phyloP scores from a whole-genome alignment of 2,888 invertebrate species.

The Scotopteryx bipunctaria region DNA sequence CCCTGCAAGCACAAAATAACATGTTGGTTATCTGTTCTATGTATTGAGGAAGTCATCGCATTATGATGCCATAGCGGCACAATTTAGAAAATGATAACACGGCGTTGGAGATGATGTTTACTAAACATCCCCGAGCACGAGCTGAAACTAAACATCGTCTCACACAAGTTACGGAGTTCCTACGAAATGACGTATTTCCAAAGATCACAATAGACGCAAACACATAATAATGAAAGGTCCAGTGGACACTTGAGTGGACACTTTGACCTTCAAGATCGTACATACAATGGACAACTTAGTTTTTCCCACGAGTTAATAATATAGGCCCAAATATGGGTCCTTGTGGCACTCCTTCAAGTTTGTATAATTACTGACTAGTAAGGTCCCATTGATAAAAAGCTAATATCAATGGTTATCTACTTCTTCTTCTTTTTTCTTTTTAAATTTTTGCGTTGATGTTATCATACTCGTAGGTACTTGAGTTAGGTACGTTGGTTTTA shows the following conservation, averaged over 20 bases:
- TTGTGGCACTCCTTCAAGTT: background rate
- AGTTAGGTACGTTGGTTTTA: too few species aligned
- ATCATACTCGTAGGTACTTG: too few species aligned
- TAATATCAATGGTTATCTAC: too few species aligned
- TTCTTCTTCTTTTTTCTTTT: too few species aligned
- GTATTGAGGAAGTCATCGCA: constrained; percentile 8
- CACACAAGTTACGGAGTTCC: constrained; percentile 37
- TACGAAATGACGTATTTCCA: constrained; percentile 34
- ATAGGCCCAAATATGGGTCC: background rate
- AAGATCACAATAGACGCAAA: constrained; percentile 10
- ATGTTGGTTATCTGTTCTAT: background rate
- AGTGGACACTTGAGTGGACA: too few species aligned
- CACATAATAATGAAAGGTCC: constrained; percentile 2
- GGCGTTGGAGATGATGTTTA: constrained; percentile 52
- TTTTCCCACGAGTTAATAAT: too few species aligned
- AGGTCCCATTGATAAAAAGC: too few species aligned
- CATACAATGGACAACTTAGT: too few species aligned
- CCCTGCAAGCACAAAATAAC: too few species aligned
- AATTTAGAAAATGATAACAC: constrained; percentile 46
- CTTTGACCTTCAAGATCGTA: too few species aligned
- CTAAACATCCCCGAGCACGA: constrained; percentile 57
- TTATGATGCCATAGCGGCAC: constrained; percentile 40
- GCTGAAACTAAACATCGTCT: constrained; percentile 46
- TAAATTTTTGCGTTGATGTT: too few species aligned
- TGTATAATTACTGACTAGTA: background rate